Percentiles rank a stretch among this genome's conserved stretches.
phyloP scores from a whole-genome alignment of 2,113 vertebrate species.

The Dromiciops gliroides region DNA sequence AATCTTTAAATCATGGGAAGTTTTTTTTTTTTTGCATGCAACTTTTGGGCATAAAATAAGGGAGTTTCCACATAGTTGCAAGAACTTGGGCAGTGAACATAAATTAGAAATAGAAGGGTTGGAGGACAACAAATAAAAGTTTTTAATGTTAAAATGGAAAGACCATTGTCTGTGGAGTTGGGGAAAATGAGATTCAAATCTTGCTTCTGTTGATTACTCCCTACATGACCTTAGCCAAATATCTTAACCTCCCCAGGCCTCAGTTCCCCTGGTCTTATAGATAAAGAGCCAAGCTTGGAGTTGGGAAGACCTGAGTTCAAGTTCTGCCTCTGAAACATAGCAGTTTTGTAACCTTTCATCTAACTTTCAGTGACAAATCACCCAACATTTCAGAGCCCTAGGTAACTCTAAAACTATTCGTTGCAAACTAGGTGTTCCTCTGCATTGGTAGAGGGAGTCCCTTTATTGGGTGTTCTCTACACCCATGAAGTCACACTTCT shows the following conservation, averaged over 20 bases:
- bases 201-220: neutral
- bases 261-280: neutral
- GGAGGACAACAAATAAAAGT: neutral
- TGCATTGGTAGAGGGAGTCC: neutral
- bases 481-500: neutral
- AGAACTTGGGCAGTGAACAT: neutral
- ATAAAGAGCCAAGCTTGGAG: neutral
- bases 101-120: slow-evolving; percentile 1
- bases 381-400: neutral
- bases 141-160: neutral
- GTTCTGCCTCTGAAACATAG: neutral
- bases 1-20: slow-evolving; percentile 43
- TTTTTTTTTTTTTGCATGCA: slow-evolving; percentile 10
- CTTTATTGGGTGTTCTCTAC: neutral
- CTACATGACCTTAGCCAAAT: neutral
- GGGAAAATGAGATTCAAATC: neutral
- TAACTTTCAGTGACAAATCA: neutral
- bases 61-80: neutral
- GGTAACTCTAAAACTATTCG: neutral
- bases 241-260: neutral
- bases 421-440: neutral
- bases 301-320: neutral
- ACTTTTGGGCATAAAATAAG: slow-evolving; percentile 4
- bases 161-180: neutral
- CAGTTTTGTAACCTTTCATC: neutral